phyloP scores from a whole-genome alignment of 2,888 invertebrate species.

The Aquatica leii region DNA sequence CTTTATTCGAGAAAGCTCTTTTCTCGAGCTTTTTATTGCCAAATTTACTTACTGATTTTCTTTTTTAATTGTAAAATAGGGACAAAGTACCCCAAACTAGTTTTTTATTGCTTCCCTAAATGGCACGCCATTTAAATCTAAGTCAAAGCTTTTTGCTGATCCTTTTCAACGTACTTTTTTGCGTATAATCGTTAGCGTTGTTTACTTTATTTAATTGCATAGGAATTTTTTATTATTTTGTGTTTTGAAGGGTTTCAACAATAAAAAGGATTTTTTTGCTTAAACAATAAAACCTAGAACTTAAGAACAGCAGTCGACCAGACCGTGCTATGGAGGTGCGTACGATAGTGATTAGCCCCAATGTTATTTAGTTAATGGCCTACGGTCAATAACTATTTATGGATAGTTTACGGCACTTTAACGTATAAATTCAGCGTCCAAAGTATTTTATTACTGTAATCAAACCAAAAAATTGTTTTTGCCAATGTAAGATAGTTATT shows the following conservation, averaged over 20 bases:
- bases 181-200: no score
- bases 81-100: no score
- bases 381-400: background rate
- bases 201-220: no score
- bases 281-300: background rate
- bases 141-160: background rate
- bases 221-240: no score
- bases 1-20: slow-evolving; percentile 46
- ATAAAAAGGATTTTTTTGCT: background rate
- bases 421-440: background rate
- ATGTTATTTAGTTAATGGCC: background rate
- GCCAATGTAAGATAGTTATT: background rate
- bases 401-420: background rate
- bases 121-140: background rate
- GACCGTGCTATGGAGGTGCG: no score
- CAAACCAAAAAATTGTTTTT: background rate
- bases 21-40: slow-evolving; percentile 25
- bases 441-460: background rate
- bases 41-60: background rate
- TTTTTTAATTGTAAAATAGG: background rate
- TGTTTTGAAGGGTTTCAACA: background rate
- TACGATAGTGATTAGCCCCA: background rate
- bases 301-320: background rate
- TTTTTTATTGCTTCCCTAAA: background rate
- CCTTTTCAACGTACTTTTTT: background rate